phyloP scores from a whole-genome alignment of 2,113 vertebrate genomes.

The Eurypyga helias region DNA sequence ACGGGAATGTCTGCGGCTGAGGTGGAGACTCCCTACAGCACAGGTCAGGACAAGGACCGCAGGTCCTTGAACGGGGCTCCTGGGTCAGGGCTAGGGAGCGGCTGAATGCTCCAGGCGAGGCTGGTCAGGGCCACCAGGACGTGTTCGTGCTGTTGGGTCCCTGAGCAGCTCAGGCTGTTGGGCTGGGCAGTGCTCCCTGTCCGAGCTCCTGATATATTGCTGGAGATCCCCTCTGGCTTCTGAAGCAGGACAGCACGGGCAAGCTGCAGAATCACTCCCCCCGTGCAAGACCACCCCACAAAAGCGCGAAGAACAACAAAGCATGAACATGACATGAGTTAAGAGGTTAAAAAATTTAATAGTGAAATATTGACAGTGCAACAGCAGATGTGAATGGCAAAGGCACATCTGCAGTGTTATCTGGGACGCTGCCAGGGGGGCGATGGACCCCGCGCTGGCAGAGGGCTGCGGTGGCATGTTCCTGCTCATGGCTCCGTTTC shows the following conservation, averaged over 20 bases:
- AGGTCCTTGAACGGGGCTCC: background rate
- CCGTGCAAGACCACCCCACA: background rate
- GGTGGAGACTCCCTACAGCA: background rate
- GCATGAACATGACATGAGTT: background rate
- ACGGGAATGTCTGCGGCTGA: background rate
- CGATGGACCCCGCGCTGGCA: background rate
- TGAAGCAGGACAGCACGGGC: background rate
- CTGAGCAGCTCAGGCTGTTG: background rate
- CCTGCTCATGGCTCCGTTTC: background rate
- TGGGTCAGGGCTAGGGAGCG: background rate
- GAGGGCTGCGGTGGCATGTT: accelerated
- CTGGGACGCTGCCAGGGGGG: background rate
- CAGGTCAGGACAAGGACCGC: background rate
- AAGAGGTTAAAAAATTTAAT: background rate
- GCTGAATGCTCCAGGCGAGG: background rate
- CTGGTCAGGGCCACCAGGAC: background rate
- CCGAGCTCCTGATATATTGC: background rate
- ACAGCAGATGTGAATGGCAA: background rate
- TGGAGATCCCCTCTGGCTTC: background rate
- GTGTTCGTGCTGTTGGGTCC: accelerated
- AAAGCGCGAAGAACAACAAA: background rate
- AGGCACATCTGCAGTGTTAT: background rate
- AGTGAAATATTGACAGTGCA: background rate
- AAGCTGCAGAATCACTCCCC: background rate
- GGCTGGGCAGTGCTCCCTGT: background rate